These are phyloP conservation scores for Miltochrista miniata DNA, from an alignment of 2,888 invertebrate species.

Conservation along the genomic window DNA sequence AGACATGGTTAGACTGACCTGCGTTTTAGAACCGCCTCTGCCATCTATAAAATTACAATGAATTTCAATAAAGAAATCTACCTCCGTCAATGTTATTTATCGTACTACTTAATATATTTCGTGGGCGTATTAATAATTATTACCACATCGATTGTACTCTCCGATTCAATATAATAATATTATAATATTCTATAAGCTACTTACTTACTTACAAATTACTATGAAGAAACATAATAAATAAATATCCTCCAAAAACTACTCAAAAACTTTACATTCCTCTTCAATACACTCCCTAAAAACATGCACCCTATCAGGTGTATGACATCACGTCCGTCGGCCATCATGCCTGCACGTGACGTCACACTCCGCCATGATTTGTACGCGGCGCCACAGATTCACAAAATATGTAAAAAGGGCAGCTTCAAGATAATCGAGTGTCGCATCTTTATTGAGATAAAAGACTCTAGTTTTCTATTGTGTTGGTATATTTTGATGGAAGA, in stretches of 20 bases:
- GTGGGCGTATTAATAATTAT: too few relatives aligned
- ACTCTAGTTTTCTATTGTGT: neutral
- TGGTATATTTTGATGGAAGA: too few relatives aligned
- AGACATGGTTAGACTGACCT: too few relatives aligned
- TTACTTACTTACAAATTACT: neutral
- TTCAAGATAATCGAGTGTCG: slow-evolving; percentile 12
- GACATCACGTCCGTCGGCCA: slow-evolving; percentile 39
- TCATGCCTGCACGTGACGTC: slow-evolving; percentile 38
- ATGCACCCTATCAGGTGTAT: slow-evolving; percentile 26
- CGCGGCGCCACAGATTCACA: slow-evolving; percentile 17
- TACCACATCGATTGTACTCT: too few relatives aligned
- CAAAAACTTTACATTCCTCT: neutral
- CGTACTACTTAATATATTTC: too few relatives aligned
- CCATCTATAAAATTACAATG: too few relatives aligned
- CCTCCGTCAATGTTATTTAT: too few relatives aligned
- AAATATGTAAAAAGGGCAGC: slow-evolving; percentile 14
- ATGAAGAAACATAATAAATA: neutral
- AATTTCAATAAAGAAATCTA: too few relatives aligned
- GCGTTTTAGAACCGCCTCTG: too few relatives aligned
- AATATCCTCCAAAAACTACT: neutral
- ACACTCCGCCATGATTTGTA: slow-evolving; percentile 27
- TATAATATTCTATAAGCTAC: neutral
- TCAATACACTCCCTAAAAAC: slow-evolving; percentile 4
- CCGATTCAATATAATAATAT: too few relatives aligned
- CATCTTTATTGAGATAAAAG: slow-evolving; percentile 12